These are phyloP conservation scores for Aspidoscelis tigris DNA, from an alignment of 2,113 vertebrate species.

Conservation along the genomic window DNA sequence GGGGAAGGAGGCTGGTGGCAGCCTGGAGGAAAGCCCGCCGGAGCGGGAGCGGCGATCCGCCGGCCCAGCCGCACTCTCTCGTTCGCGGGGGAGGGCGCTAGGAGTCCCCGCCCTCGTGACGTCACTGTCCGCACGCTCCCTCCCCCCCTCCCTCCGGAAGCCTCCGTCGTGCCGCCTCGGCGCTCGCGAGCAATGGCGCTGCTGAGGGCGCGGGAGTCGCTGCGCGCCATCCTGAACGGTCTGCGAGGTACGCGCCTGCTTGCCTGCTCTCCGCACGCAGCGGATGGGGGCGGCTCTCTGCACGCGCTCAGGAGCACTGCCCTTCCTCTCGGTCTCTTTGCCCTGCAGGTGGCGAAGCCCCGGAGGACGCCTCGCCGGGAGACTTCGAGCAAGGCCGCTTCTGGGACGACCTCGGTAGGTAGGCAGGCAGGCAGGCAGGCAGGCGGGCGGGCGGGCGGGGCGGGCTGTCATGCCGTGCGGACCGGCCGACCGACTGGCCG, in stretches of 20 bases:
- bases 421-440: too few relatives aligned
- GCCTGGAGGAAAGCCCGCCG: too few relatives aligned
- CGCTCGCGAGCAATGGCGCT: slow-evolving; percentile 52
- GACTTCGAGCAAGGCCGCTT: slow-evolving; percentile 84
- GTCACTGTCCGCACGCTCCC: neutral
- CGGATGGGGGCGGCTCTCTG: neutral
- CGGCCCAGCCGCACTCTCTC: too few relatives aligned
- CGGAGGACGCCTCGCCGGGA: slow-evolving; percentile 82
- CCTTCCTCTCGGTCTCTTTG: neutral
- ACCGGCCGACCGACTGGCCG: neutral
- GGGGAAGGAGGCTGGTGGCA: too few relatives aligned
- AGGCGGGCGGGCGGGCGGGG: neutral
- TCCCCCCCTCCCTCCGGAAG: neutral
- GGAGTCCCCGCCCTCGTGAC: too few relatives aligned
- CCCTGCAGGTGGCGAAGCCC: neutral
- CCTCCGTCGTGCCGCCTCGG: too few relatives aligned
- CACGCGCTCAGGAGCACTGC: neutral
- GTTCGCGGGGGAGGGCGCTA: too few relatives aligned
- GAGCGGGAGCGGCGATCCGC: too few relatives aligned
- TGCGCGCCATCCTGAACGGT: slow-evolving; percentile 75
- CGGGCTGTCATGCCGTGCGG: neutral
- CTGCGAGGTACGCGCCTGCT: slow-evolving; percentile 79
- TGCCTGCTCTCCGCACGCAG: too few relatives aligned
- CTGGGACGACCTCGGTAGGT: slow-evolving; percentile 89
- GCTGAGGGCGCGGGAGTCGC: slow-evolving; percentile 71